Base-by-base conservation (phyloP, 1,140 invertebrate species). In the Anthonomus grandis region DNA sequence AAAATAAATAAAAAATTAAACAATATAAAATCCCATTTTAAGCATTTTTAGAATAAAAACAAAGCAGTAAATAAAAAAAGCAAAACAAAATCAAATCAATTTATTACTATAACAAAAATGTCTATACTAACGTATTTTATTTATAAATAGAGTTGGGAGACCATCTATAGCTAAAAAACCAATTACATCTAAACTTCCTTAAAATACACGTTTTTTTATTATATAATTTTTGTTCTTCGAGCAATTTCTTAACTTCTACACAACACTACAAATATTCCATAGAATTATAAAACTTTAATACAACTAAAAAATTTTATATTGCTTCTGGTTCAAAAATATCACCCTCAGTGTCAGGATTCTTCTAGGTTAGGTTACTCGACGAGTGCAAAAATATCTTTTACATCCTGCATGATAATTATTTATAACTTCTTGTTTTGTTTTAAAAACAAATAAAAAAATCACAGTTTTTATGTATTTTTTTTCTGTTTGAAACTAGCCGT, bases 291-390 rank as follows among this genome's bases (percentile, higher is more conserved):
- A n/a, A n/a, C n/a, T n/a, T n/a, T n/a, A 31, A 31, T 31, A 38
- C 6, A 9, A 38, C 6, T 38, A 38, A 63, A 67, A 65, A 54
- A 60, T 58, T 50, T 53, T 46, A 59, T 68, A 68, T 68, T 68
- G 66, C 66, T 68, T 68, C 64, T 64, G 58, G 66, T 68, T 68
- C 60, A 66, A 68, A 68, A 68, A 68, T 68, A 68, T 68, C 66
- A 68, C 66, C 64, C 49, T 64, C 65, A 59, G 60, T 64, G 55
- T 63, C 57, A 68, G 66, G 59, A 67, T 64, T 64, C 31, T 44
- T 52, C 21, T 45, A n/a, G 51, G 10, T 38, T 19, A n/a, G 15
- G 31, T 54, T 50, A 49, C 47, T 13, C 36, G 36, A 47, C 42
- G 45, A 24, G 50, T 60, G 58, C 45, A 50, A 60, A 60, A 60